Conservation (phyloP, 1,140 invertebrate genomes). For the Lepidurus arcticus region DNA sequence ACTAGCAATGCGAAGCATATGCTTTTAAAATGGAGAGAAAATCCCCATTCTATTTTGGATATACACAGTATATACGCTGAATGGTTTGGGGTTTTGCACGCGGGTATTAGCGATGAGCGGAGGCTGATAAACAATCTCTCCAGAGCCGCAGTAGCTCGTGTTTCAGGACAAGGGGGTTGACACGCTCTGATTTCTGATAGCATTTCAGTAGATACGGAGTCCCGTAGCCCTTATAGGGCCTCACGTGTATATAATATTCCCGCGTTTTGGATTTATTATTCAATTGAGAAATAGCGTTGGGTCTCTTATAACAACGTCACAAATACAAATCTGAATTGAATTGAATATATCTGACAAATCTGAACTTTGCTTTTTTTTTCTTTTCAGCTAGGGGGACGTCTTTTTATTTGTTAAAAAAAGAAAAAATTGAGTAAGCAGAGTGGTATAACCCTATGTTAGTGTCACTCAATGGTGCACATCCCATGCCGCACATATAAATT, state of each 20-base stretch:
- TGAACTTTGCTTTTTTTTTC: too few species aligned
- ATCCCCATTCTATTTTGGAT: neutral
- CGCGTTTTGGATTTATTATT: neutral
- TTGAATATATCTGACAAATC: too few species aligned
- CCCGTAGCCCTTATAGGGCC: neutral
- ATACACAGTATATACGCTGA: neutral
- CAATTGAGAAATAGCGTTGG: neutral
- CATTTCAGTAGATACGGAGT: neutral
- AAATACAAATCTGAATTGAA: too few species aligned
- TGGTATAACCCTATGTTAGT: constrained; percentile 9
- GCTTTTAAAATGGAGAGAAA: too few species aligned
- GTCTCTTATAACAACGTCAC: neutral
- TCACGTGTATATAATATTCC: neutral
- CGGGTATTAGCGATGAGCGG: neutral
- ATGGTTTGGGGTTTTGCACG: neutral
- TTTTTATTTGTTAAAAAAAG: neutral
- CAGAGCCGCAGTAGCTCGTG: neutral
- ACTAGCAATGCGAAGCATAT: too few species aligned
- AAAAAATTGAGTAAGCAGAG: neutral
- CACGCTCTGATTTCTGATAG: constrained; percentile 18
- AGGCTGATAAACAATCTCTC: neutral
- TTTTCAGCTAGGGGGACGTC: too few species aligned
- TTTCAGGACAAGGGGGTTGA: constrained; percentile 14
- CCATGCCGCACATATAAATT: constrained; percentile 19
- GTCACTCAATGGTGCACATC: constrained; percentile 9